A percentile compares a stretch with the other conserved stretches of the same genome.
These are phyloP conservation scores for Epizoanthus scotinus DNA, from an alignment of 92 coral and sea anemone species.

Conservation along the genomic window DNA sequence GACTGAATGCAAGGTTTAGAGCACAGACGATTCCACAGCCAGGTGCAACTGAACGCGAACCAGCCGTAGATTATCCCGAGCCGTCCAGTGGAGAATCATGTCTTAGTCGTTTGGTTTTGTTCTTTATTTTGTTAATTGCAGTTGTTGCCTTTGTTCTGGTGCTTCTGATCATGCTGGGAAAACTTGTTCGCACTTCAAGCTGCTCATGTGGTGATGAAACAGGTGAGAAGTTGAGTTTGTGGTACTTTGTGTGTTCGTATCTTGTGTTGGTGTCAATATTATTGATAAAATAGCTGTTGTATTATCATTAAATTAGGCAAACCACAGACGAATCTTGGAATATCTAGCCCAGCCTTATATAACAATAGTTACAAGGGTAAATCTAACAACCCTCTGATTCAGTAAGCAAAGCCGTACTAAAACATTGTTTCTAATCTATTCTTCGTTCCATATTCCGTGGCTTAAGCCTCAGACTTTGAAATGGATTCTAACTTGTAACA, in stretches of 20 bases:
- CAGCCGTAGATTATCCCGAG: background rate
- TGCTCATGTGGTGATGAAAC: constrained; percentile 18
- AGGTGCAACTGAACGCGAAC: background rate
- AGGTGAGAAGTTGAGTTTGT: background rate
- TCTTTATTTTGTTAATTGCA: constrained; percentile 65
- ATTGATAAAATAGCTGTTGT: too few relatives aligned
- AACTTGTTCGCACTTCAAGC: constrained; percentile 46
- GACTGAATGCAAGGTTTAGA: background rate
- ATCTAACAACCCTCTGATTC: too few relatives aligned
- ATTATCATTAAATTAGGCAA: too few relatives aligned
- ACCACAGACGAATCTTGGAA: too few relatives aligned
- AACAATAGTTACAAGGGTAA: too few relatives aligned
- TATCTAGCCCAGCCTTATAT: too few relatives aligned
- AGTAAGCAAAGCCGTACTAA: too few relatives aligned
- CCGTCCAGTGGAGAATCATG: constrained; percentile 40
- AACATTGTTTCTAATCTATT: too few relatives aligned
- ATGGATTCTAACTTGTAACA: too few relatives aligned
- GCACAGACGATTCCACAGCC: background rate
- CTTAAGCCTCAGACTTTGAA: too few relatives aligned
- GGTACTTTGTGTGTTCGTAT: background rate
- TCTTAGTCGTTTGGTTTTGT: constrained; percentile 50
- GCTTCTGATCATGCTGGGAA: constrained; percentile 63
- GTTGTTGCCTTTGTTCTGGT: constrained; percentile 61
- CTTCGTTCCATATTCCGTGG: too few relatives aligned
- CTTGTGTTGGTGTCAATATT: background rate